Evolutionary conservation across 1,140 invertebrate genomes (phyloP).

Genomic region (Ceratina calcarata): DNA sequence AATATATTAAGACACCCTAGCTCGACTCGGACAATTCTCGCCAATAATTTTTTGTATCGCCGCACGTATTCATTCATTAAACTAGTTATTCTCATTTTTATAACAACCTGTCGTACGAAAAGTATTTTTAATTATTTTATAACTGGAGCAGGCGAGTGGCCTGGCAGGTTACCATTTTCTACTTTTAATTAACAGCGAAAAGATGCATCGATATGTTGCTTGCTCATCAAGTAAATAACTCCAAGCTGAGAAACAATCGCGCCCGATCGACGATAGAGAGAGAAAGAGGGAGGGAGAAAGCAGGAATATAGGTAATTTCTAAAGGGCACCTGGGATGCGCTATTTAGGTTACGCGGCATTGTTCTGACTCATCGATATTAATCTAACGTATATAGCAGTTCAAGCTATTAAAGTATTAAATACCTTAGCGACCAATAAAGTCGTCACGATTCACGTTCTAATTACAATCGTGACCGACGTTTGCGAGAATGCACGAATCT

Average conservation of each 20-base stretch:
- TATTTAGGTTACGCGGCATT: slow-evolving; percentile 9
- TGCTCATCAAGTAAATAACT: no score
- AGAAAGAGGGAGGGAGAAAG: not conserved
- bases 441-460: not conserved
- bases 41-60: no score
- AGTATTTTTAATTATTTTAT: no score
- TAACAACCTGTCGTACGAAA: no score
- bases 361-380: not conserved
- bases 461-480: not conserved
- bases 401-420: not conserved
- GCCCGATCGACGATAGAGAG: no score
- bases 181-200: no score
- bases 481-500: not conserved
- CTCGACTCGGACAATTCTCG: not conserved
- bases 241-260: not conserved
- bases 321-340: not conserved
- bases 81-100: no score
- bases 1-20: not conserved
- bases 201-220: no score
- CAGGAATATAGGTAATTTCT: not conserved
- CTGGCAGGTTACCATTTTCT: no score
- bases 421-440: not conserved
- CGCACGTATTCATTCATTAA: no score
- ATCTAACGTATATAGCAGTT: not conserved
- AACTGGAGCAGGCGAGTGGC: no score